Evolutionary conservation across 2,888 invertebrate genomes (phyloP), one percentile per base, ranked within the genome.

Genomic region (Carterocephalus palaemon): DNA sequence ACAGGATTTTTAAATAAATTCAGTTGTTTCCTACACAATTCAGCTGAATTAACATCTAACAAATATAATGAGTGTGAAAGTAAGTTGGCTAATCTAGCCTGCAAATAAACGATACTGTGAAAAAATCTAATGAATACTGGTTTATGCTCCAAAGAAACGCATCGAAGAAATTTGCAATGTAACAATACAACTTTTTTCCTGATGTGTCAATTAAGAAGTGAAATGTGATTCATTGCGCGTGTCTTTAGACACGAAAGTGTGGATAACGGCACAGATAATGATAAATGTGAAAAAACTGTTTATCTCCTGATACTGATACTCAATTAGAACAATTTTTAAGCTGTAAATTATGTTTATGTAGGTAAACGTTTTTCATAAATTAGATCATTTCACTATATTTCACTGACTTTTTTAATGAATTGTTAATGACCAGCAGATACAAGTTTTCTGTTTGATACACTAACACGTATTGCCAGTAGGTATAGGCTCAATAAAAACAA

Each of bases 121-220:
- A 41, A 41, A 42, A 41, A 32, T 37, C 8, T 8, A 19, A 33
- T 23, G 34, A 28, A 20, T 15, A 9, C 9, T 15, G 8, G 15
- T 22, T 23, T 23, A 34, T 15, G 8, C 22, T 15, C 9, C 20
- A 42, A 34, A 42, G 42, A 42, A 28, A 36, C n/a, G 20, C 13
- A 36, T 36, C 36, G 15, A 34, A 43, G 43, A 36, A 36, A 37
- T 45, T 45, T 45, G 43, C 43, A 37, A 8, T 31, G 31, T 37
- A 45, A 45, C 43, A 45, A 45, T 45, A 45, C 43, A 37, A 22
- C 13, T 45, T 45, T 45, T 45, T 43, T 45, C 10, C 24, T 19
- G n/a, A 4, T 16, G 31, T 45, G 43, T 45, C 43, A 45, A 45
- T 45, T 45, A 45, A 45, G 43, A 37, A 45, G 43, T 31, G 43